These are phyloP conservation scores for Diarsia dahlii DNA, from an alignment of 2,888 invertebrate genomes.

Conservation along the genomic window DNA sequence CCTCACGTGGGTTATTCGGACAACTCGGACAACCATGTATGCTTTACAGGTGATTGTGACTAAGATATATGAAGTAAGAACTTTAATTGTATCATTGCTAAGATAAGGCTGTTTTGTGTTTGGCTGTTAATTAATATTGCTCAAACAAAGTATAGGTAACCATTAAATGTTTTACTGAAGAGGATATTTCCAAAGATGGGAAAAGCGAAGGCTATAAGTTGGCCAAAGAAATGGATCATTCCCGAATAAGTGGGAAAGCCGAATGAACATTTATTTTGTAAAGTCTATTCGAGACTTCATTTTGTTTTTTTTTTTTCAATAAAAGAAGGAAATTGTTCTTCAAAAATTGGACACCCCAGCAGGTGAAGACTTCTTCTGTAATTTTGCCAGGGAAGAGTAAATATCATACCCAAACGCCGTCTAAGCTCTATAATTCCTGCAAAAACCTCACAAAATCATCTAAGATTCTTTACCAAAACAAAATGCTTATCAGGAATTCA, in stretches of 20 bases:
- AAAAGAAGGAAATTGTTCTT: neutral
- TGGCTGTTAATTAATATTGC: neutral
- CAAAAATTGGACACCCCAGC: neutral
- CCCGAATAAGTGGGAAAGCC: neutral
- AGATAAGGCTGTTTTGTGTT: neutral
- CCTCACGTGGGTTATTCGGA: conserved; percentile 1
- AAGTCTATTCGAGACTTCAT: too few relatives aligned
- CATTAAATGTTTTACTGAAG: too few relatives aligned
- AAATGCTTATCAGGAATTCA: conserved; percentile 21
- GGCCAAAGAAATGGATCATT: neutral
- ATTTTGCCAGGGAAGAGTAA: neutral
- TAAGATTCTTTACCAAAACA: conserved; percentile 7
- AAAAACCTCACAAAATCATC: neutral
- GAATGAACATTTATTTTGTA: neutral
- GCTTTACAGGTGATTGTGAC: neutral
- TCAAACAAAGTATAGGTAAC: too few relatives aligned
- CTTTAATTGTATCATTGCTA: neutral
- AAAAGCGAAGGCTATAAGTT: neutral
- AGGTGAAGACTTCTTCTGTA: neutral
- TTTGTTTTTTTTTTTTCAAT: too few relatives aligned
- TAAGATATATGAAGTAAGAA: neutral
- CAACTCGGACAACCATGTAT: neutral
- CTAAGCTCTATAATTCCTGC: neutral
- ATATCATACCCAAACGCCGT: neutral
- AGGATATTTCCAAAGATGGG: neutral